Evolutionary conservation across 2,888 invertebrate genomes (phyloP).

Genomic region (Drosophila borborema): DNA sequence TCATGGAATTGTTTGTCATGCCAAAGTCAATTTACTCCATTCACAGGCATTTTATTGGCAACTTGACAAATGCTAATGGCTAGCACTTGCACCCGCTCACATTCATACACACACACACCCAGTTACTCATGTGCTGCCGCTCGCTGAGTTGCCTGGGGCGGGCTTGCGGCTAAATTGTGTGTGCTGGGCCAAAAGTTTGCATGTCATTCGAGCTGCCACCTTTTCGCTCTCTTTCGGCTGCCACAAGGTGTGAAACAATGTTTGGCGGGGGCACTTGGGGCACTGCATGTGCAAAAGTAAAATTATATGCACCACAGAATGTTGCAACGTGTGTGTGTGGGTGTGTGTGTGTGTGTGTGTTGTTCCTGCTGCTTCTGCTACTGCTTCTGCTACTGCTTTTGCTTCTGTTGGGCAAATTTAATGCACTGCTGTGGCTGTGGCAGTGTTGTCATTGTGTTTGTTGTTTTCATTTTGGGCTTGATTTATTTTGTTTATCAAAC

Average conservation of each 20-base stretch:
- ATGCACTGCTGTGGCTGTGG: conserved; percentile 55
- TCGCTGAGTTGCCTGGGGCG: neutral
- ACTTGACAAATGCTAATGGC: conserved; percentile 74
- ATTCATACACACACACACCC: conserved; percentile 11
- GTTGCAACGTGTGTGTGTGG: no score
- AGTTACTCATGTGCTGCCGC: conserved; percentile 20
- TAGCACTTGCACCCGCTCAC: conserved; percentile 32
- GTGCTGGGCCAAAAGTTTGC: conserved; percentile 67
- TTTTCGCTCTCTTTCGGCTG: conserved; percentile 18
- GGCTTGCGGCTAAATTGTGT: conserved; percentile 33
- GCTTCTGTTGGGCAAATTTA: conserved; percentile 49
- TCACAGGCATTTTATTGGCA: conserved; percentile 77
- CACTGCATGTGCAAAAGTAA: conserved; percentile 24
- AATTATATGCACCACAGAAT: conserved; percentile 57
- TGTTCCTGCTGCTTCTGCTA: conserved; percentile 14
- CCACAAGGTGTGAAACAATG: conserved; percentile 68
- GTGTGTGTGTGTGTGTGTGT: conserved; percentile 25
- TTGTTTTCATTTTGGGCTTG: conserved; percentile 31
- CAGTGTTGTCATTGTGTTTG: conserved; percentile 24
- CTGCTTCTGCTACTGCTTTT: conserved; percentile 24
- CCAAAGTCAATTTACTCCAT: conserved; percentile 78
- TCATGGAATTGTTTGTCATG: conserved; percentile 76
- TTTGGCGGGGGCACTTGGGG: neutral
- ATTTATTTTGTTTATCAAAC: conserved; percentile 77
- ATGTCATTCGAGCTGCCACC: conserved; percentile 71